These are phyloP conservation scores for Pangasianodon gigas DNA, from an alignment of 2,113 vertebrate species.

Conservation along the genomic window DNA sequence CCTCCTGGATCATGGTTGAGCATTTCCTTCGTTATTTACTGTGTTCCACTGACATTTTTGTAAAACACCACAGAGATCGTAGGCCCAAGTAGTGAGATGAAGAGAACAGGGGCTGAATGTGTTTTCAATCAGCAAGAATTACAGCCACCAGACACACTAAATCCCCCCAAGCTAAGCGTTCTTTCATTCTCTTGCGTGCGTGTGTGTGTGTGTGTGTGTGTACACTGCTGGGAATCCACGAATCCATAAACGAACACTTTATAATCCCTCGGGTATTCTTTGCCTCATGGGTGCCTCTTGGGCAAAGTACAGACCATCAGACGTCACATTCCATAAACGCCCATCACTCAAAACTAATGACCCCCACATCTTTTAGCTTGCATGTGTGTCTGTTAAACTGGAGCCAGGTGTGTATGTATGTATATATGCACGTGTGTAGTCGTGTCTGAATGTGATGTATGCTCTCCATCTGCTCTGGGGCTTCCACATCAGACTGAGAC, in stretches of 20 bases:
- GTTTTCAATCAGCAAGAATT: constrained; percentile 25
- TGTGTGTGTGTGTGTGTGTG: not conserved
- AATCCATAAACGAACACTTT: constrained; percentile 24
- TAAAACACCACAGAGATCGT: not conserved
- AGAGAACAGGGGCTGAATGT: constrained; percentile 26
- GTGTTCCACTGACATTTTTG: not conserved
- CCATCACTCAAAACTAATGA: constrained; percentile 44
- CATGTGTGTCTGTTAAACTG: constrained; percentile 12
- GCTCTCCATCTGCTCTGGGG: not conserved
- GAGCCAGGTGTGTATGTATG: constrained; percentile 19
- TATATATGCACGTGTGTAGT: constrained; percentile 37
- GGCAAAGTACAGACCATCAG: constrained; percentile 19
- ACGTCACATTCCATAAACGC: constrained; percentile 54
- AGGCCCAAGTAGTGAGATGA: constrained; percentile 32
- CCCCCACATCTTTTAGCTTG: constrained; percentile 28
- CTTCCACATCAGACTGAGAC: not conserved
- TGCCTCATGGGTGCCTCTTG: not conserved
- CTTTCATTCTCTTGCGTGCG: constrained; percentile 21
- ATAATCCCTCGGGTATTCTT: not conserved
- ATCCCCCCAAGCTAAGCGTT: constrained; percentile 48
- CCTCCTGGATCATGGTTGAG: not conserved
- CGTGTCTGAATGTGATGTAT: not conserved
- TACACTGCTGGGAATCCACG: constrained; percentile 54
- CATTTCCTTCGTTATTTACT: constrained; percentile 19
- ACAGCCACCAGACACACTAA: constrained; percentile 46